phyloP scores from a whole-genome alignment of 2,888 invertebrate species.

The Prenolepis imparis region DNA sequence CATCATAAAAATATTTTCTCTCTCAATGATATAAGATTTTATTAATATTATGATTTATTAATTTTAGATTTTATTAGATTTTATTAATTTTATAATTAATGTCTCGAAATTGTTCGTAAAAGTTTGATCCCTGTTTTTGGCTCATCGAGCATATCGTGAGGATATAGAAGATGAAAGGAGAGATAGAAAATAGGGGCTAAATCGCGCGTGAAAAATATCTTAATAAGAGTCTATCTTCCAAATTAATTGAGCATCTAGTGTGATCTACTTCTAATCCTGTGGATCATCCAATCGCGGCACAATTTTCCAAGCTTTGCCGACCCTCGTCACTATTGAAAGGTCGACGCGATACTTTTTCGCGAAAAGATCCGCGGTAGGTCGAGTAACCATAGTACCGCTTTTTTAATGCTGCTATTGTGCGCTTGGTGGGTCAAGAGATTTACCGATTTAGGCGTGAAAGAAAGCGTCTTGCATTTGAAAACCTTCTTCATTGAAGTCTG shows the following conservation, averaged over 20 bases:
- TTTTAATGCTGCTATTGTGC: conserved; percentile 67
- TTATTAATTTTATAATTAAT: too few relatives aligned
- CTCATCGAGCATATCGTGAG: conserved; percentile 3
- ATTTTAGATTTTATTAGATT: too few relatives aligned
- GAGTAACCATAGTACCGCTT: conserved; percentile 48
- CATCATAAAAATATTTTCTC: background rate
- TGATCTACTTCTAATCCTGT: conserved; percentile 70
- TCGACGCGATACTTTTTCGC: conserved; percentile 62
- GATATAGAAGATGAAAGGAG: conserved; percentile 9
- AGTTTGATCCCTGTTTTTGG: background rate
- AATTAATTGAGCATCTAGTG: conserved; percentile 74
- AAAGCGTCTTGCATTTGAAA: conserved; percentile 38
- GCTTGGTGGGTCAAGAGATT: conserved; percentile 72
- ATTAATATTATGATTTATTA: too few relatives aligned
- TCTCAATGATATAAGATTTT: background rate
- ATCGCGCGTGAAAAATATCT: conserved; percentile 60
- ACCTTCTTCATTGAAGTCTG: conserved; percentile 10
- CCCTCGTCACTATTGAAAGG: conserved; percentile 58
- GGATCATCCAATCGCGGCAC: conserved; percentile 63
- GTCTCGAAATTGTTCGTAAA: background rate
- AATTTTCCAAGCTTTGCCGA: conserved; percentile 63
- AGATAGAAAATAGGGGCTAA: conserved; percentile 39
- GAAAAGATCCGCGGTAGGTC: conserved; percentile 57
- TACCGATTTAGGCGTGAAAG: conserved; percentile 55
- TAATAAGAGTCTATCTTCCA: conserved; percentile 67